Base-by-base conservation (phyloP, 2,888 invertebrate species). In the Odontocolon sp. region DNA sequence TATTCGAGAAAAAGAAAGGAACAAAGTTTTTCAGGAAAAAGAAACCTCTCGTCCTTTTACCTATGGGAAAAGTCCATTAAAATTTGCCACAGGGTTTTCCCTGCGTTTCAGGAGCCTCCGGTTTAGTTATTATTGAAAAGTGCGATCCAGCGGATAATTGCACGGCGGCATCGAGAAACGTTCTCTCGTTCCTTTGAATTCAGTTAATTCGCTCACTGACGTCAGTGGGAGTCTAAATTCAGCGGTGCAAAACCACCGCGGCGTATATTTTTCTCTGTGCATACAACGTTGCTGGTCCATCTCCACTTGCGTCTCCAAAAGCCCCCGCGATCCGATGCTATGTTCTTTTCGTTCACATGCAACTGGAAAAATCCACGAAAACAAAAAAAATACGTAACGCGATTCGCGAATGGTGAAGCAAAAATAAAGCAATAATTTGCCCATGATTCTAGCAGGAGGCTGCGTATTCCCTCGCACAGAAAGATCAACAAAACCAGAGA, bases 141-240 rank as follows among this genome's bases (percentile, higher is more conserved):
- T n/a, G n/a, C n/a, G n/a, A 23, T 11, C 36, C 31, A 8, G 28
- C 5, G 3, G 47, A 50, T 57, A 26, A 57, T 59, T 28, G 26
- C 6, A 11, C 11, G 18, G 14, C 50, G 8, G 5, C 14, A n/a
- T n/a, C n/a, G n/a, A 23, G 36, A 14, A 54, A 36, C 28, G 9
- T 40, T 38, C 31, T 36, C 40, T 40, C 40, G 18, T 52, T 59
- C 31, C 33, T 59, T 59, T 52, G 42, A 66, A 57, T 57, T 21
- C n/a, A 6, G 21, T 57, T 50, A 50, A 71, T 28, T 56, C 33
- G 21, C 45, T 14, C 36, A 2, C 36, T 63, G 45, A 56, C 36
- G 56, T 52, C 38, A 42, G 40, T 16, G 8, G 18, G 9, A 66
- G 23, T 57, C 28, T 50, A 50, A 54, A 64, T 56, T 56, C 3